Evolutionary conservation across 2,888 invertebrate species (phyloP), one percentile per base, ranked within the genome.

Genomic region (Idaea dimidiata): DNA sequence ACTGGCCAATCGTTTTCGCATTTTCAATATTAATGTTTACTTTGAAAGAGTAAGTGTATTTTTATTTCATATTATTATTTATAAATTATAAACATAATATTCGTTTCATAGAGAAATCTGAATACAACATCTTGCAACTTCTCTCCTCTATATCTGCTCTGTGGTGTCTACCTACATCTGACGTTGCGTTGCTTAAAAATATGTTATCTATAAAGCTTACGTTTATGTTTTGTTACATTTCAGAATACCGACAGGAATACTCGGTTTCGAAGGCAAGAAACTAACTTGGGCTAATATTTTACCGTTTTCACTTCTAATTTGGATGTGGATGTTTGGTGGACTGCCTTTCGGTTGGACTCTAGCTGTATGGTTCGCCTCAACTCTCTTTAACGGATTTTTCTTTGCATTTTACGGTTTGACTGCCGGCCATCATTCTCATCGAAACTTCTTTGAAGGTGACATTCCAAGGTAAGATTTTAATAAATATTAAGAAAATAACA

Each of bases 371-470:
- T 63, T 94, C 0, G 75, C 88, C 0, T 89, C 94, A 0, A 69
- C 93, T 6, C 58, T 93, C 17, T 71, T 89, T 0, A 86, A 88
- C 0, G 95, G 96, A 70, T 93, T 95, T 65, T 76, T 93, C 16
- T 96, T 97, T 75, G 89, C 90, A 3, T 64, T 94, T 0, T 94
- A 95, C 65, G 97, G 96, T 0, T 72, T 97, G 54, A 96, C 95
- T 68, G 97, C 96, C 3, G 97, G 95, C 0, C 97, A 97, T 86
- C 97, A 97, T 77, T 95, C 96, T 74, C 96, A 97, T 0, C 94
- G 94, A 43, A 95, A 96, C 64, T 96, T 96, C 82, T 97, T 97
- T 75, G 97, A 97, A 75, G 97, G 97, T 8, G 97, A 97, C 83
- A 83, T 94, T 31, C 93, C 94, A 16, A 94, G 95, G 95, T 95